phyloP scores from a whole-genome alignment of 2,888 invertebrate genomes.

The Apamea crenata region DNA sequence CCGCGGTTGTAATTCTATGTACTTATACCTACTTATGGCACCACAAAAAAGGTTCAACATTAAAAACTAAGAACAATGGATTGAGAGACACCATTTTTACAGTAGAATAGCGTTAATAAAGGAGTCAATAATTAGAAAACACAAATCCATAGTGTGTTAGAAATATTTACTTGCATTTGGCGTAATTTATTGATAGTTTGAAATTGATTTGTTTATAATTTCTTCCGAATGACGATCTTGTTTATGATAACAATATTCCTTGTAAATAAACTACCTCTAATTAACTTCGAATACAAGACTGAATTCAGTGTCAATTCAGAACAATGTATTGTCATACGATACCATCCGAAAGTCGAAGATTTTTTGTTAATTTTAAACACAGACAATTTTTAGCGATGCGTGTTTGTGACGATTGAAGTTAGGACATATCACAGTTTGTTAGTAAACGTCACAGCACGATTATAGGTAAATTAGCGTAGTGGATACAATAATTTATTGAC shows the following conservation, averaged over 20 bases:
- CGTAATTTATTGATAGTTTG: conserved; percentile 30
- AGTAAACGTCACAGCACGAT: conserved; percentile 54
- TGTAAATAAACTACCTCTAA: conserved; percentile 87
- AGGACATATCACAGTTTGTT: conserved; percentile 67
- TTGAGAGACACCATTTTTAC: conserved; percentile 45
- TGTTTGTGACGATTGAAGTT: conserved; percentile 58
- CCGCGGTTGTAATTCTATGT: conserved; percentile 13
- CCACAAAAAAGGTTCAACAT: conserved; percentile 33
- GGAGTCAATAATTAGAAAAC: conserved; percentile 38
- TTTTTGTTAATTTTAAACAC: conserved; percentile 52
- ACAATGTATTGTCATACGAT: conserved; percentile 68
- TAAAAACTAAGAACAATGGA: conserved; percentile 30
- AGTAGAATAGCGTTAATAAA: conserved; percentile 38
- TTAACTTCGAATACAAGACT: conserved; percentile 87
- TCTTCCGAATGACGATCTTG: conserved; percentile 49
- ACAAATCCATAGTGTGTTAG: conserved; percentile 26
- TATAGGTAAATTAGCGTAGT: conserved; percentile 45
- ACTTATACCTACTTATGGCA: conserved; percentile 25
- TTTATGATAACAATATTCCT: conserved; percentile 67
- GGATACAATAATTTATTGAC: conserved; percentile 34
- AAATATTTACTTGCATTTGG: conserved; percentile 38
- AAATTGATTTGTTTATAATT: conserved; percentile 36
- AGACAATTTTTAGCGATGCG: conserved; percentile 38
- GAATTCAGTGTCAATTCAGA: conserved; percentile 90
- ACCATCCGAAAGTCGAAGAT: conserved; percentile 67